Conservation (phyloP, 1,140 invertebrate genomes). For the Rhysida immarginata region DNA sequence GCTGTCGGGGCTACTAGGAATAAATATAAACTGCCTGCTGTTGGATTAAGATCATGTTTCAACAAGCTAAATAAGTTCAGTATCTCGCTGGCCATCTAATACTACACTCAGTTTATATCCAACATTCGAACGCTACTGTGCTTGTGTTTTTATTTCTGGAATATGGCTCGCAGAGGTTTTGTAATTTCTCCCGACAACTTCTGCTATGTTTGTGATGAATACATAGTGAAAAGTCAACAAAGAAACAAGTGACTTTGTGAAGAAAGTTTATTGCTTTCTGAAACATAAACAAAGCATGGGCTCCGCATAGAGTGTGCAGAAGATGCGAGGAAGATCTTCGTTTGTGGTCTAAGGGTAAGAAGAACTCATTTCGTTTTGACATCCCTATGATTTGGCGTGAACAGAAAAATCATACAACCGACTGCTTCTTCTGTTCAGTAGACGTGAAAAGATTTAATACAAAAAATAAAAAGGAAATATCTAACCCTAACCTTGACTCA, state of each 20-base stretch:
- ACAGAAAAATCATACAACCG: conserved; percentile 3
- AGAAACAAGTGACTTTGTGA: conserved; percentile 12
- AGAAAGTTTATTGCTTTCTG: conserved; percentile 12
- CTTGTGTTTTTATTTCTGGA: conserved; percentile 3
- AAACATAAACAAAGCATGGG: conserved; percentile 18
- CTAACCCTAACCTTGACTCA: conserved; percentile 1
- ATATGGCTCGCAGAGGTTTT: conserved; percentile 4
- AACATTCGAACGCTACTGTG: conserved; percentile 3
- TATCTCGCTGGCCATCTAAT: conserved; percentile 2
- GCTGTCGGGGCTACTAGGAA: too few relatives aligned
- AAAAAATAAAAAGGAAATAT: conserved; percentile 4
- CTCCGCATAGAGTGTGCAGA: conserved; percentile 17
- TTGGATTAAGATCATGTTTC: conserved; percentile 3
- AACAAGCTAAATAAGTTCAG: conserved; percentile 5
- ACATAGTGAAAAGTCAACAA: conserved; percentile 4
- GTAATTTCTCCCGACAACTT: conserved; percentile 3
- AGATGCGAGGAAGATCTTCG: conserved; percentile 14
- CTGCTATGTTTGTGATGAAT: conserved; percentile 10
- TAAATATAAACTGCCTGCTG: not conserved
- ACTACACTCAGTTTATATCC: conserved; percentile 2
- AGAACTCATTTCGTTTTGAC: conserved; percentile 10
- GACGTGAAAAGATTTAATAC: conserved; percentile 1
- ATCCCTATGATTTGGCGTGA: conserved; percentile 10
- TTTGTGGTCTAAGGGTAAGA: conserved; percentile 16
- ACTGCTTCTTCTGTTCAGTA: not conserved